Evolutionary conservation across 2,113 vertebrate species (phyloP).

Genomic region (Leptodactylus fuscus): DNA sequence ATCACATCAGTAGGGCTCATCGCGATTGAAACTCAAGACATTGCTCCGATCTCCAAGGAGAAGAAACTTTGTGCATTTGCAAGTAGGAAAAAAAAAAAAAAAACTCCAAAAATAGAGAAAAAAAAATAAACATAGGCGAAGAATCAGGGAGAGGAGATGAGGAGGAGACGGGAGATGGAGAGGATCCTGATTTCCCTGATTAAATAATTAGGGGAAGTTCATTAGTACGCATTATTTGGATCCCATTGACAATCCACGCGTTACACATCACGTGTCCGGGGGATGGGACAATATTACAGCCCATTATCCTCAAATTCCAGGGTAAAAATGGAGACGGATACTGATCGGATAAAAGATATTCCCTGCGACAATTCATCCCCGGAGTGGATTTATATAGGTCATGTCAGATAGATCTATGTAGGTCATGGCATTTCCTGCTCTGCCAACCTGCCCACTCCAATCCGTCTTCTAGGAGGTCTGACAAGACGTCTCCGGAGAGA

Average conservation of each 20-base stretch:
- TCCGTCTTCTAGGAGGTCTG: constrained; percentile 21
- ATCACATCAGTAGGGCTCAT: constrained; percentile 34
- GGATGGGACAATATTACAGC: neutral
- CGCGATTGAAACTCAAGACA: constrained; percentile 43
- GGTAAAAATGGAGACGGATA: neutral
- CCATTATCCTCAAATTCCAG: neutral
- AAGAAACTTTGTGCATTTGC: constrained; percentile 28
- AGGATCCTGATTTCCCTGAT: constrained; percentile 29
- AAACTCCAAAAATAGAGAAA: constrained; percentile 39
- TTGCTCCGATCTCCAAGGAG: constrained; percentile 19
- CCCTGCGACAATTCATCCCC: neutral
- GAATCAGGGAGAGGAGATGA: neutral
- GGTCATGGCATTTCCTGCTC: constrained; percentile 41
- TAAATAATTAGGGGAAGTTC: constrained; percentile 47
- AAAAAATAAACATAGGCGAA: constrained; percentile 28
- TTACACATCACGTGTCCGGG: constrained; percentile 1
- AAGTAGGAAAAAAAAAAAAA: too few species aligned
- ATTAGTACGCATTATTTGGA: constrained; percentile 41
- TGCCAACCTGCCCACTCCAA: constrained; percentile 30
- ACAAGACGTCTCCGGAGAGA: constrained; percentile 18
- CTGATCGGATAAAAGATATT: neutral
- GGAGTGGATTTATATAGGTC: constrained; percentile 11
- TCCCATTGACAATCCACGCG: neutral
- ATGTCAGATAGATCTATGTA: constrained; percentile 31
- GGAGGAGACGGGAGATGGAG: neutral